phyloP scores from a whole-genome alignment of 1,140 invertebrate genomes.

The Pissodes strobi region DNA sequence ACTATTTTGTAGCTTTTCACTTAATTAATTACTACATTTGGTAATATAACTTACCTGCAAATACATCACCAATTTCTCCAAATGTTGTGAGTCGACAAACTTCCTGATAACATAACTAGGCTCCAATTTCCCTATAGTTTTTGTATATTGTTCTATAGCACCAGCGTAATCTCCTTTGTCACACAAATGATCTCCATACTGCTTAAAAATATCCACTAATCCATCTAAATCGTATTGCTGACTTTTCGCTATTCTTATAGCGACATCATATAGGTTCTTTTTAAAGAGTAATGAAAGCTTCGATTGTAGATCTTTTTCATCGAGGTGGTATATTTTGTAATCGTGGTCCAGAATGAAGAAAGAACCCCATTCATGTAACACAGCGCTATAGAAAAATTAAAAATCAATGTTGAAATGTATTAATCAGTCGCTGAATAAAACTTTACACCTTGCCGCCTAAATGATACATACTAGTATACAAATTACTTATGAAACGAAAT shows the following conservation, averaged over 20 bases:
- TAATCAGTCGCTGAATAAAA: neutral
- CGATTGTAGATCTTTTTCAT: conserved; percentile 90
- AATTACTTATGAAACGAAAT: no score
- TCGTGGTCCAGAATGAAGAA: conserved; percentile 78
- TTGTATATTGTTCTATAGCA: conserved; percentile 91
- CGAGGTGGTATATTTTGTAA: conserved; percentile 79
- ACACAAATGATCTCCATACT: conserved; percentile 94
- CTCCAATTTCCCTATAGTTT: conserved; percentile 90
- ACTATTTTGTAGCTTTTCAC: neutral
- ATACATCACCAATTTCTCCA: conserved; percentile 86
- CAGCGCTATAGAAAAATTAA: conserved; percentile 61
- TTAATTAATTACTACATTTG: neutral
- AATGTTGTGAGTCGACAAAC: conserved; percentile 88
- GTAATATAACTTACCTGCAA: conserved; percentile 65
- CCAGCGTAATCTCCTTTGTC: conserved; percentile 87
- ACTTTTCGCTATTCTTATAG: conserved; percentile 88
- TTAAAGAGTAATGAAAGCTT: conserved; percentile 89
- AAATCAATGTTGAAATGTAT: neutral
- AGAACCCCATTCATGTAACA: conserved; percentile 88
- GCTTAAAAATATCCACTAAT: conserved; percentile 81
- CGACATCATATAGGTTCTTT: conserved; percentile 92
- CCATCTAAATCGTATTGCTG: conserved; percentile 89
- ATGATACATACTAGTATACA: no score
- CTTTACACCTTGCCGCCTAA: no score
- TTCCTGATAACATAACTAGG: conserved; percentile 93